Evolutionary conservation across 64 coral and sea anemone species (phyloP), one percentile per base, ranked within the genome.

Genomic region (Pocillopora damicornis): DNA sequence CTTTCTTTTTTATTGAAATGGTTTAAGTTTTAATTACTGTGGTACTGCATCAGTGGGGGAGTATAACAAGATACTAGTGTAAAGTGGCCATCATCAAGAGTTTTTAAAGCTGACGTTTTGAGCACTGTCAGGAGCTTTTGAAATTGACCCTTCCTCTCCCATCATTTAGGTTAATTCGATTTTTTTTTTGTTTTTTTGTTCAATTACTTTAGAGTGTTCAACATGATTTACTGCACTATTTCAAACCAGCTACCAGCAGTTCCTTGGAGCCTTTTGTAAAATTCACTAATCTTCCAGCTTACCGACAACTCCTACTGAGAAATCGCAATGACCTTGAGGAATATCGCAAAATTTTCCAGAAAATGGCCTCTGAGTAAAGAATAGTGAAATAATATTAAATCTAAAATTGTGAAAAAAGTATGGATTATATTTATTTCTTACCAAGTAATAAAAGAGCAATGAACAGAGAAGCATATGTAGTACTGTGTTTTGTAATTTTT

Each of bases 181-280:
- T 34, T 7, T 51, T 7, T 51, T 0, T 15, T 61, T 15, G 11
- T 38, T 30, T 35, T 16, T 82, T 34, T 30, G 9, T 35, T 38
- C 60, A 14, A 16, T 75, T 73, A 17, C 18, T 63, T 30, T 73
- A 91, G 90, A 84, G 87, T 59, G 73, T 85, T 11, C 74, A 83
- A 12, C 58, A 69, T 45, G 90, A 91, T 74, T 15, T 91, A 34
- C n/a, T 91, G 61, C 76, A 91, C 45, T 91, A 91, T 75, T 87
- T 87, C 63, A 86, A 80, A 25, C 90, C 90, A 16, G 6, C 80
- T 4, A 59, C 56, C 57, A 58, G 62, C 17, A 75, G 25, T 35
- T 37, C 79, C 11, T 18, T 35, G 9, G 45, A 91, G 51, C 69
- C 83, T 45, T 91, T 91, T 78, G 90, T 87, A 66, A 67, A 86